phyloP scores from a whole-genome alignment of 2,888 invertebrate species.

The Lingula anatina region DNA sequence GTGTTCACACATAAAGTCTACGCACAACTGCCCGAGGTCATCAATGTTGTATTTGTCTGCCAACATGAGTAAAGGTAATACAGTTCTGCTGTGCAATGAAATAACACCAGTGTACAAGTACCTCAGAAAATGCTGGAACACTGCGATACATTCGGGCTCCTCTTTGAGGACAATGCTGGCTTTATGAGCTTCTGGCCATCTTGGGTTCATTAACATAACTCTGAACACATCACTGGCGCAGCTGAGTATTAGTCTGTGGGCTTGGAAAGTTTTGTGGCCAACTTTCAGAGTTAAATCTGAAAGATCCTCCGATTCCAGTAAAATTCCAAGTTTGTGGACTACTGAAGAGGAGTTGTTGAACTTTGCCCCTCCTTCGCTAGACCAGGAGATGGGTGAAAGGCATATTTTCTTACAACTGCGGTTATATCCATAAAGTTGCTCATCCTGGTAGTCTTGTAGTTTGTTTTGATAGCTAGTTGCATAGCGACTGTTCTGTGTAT shows the following conservation, averaged over 20 bases:
- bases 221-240: constrained; percentile 90
- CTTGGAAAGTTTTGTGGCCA: constrained; percentile 74
- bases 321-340: no score
- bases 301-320: no score
- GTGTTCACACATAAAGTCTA: constrained; percentile 81
- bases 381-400: no score
- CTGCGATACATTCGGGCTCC: constrained; percentile 74
- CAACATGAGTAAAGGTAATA: constrained; percentile 79
- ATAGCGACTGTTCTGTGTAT: no score
- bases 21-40: constrained; percentile 78
- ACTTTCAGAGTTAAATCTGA: constrained; percentile 84
- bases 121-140: constrained; percentile 84
- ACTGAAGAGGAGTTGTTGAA: no score
- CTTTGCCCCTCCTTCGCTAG: no score
- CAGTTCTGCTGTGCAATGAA: constrained; percentile 74
- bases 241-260: constrained; percentile 85
- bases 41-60: constrained; percentile 94
- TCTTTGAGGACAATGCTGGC: constrained; percentile 79
- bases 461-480: no score
- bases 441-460: no score
- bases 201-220: constrained; percentile 92
- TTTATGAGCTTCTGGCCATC: constrained; percentile 87
- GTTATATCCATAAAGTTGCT: no score
- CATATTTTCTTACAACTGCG: no score
- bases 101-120: constrained; percentile 89